Evolutionary conservation across 2,888 invertebrate species (phyloP).

Genomic region (Nephrocerus scutellatus): DNA sequence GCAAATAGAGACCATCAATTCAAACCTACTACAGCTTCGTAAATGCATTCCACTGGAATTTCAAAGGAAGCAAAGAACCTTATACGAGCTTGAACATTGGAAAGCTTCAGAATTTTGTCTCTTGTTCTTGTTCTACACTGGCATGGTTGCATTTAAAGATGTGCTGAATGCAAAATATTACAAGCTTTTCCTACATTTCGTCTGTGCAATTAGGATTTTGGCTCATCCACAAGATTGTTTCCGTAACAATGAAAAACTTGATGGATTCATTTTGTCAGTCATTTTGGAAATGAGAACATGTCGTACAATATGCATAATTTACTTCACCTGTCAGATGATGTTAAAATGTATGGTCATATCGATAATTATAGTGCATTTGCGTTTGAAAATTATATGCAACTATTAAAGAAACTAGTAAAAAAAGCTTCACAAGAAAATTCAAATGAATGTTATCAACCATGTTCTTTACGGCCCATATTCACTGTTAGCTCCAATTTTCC

Average conservation of each 20-base stretch:
- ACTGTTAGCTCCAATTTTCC: not conserved
- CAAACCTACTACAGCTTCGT: not conserved
- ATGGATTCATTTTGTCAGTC: not conserved
- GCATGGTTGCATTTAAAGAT: slow-evolving; percentile 4
- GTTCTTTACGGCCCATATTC: not conserved
- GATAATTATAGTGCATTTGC: not conserved
- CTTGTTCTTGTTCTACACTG: slow-evolving; percentile 4
- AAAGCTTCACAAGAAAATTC: not conserved
- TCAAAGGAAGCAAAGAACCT: slow-evolving; percentile 6
- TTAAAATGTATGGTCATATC: not conserved
- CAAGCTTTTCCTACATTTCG: not conserved
- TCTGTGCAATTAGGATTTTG: slow-evolving; percentile 3
- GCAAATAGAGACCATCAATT: not conserved
- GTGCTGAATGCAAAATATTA: not conserved
- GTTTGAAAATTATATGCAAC: not conserved
- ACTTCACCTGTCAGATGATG: not conserved
- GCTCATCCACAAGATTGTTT: slow-evolving; percentile 1
- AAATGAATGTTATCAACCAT: not conserved
- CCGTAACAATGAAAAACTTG: not conserved
- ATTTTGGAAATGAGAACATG: slow-evolving; percentile 5
- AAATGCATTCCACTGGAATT: slow-evolving; percentile 5
- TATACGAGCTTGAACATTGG: slow-evolving; percentile 4
- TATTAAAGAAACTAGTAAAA: not conserved
- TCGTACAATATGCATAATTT: slow-evolving; percentile 5
- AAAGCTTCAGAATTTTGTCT: not conserved